phyloP scores from a whole-genome alignment of 2,797 vertebrate species.

The Ispidina picta region DNA sequence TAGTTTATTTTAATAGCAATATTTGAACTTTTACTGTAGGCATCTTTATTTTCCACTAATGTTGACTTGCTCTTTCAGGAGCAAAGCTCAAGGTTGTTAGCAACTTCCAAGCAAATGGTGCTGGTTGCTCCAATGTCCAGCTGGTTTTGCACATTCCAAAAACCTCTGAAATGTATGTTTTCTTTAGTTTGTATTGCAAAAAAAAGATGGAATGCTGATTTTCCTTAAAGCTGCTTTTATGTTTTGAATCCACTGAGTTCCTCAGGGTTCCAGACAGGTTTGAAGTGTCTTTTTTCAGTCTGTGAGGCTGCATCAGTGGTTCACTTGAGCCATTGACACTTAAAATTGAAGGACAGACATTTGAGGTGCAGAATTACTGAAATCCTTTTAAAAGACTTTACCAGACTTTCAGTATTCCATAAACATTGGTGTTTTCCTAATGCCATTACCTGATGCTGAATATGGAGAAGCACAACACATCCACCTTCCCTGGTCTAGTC shows the following conservation, averaged over 20 bases:
- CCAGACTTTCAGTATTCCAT: background rate
- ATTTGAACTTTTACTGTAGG: background rate
- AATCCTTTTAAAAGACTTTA: background rate
- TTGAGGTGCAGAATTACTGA: background rate
- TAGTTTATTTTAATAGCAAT: background rate
- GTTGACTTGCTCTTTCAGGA: background rate
- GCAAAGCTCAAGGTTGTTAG: background rate
- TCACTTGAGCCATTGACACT: background rate
- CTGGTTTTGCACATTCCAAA: background rate
- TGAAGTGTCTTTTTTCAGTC: background rate
- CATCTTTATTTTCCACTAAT: background rate
- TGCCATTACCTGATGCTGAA: background rate
- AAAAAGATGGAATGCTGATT: background rate
- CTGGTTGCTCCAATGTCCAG: background rate
- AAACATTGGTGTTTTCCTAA: background rate
- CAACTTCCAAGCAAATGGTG: background rate
- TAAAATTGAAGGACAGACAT: background rate
- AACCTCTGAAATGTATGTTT: background rate
- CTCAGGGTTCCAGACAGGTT: background rate
- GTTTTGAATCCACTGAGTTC: background rate
- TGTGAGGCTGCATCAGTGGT: background rate
- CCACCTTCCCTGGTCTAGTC: background rate
- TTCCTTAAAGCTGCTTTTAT: background rate
- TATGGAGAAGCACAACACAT: background rate
- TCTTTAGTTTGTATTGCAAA: background rate